Evolutionary conservation across 2,113 vertebrate genomes (phyloP), one percentile per base, ranked within the genome.

Genomic region (Varanus salvator): DNA sequence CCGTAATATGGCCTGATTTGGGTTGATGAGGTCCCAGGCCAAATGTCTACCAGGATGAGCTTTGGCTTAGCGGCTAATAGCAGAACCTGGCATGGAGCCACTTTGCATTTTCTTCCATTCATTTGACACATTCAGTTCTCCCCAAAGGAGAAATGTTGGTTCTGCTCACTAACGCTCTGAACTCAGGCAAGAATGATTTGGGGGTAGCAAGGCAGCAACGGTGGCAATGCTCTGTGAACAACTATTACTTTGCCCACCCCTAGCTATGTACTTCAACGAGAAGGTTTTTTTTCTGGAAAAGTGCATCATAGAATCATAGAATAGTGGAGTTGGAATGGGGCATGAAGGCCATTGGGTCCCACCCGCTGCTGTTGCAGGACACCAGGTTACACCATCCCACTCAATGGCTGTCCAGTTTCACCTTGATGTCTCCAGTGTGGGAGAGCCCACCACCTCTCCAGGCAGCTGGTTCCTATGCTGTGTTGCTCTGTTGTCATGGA

Each of bases 71-170:
- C 11, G 6, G 27, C 3, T 48, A 57, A 29, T 19, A 80, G 11
- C 72, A 93, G 85, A 86, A 29, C 17, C 80, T 90, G 87, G 68
- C 68, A 75, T 60, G 81, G 95, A 71, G 91, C 72, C 50, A 86
- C 15, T 0, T 31, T 85, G 82, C 0, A 38, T 87, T 94, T 92
- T 82, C 81, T 84, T 85, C 60, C 38, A 60, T 21, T 69, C 29
- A 64, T 54, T 74, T 75, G 48, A 9, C 0, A 0, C 34, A 15
- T 76, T 84, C 66, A 87, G 15, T 6, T 91, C 92, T 93, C 25
- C 66, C 71, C 87, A 78, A 84, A 31, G 84, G 83, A 91, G 84
- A 90, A 12, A 50, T 29, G 38, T 9, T 57, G 92, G 2, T 23
- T 80, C 88, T 0, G 0, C 29, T 90, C 87, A 74, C 48, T 81